These are phyloP conservation scores for Ennomos fuscantarius DNA, from an alignment of 2,888 invertebrate genomes.

Conservation along the genomic window DNA sequence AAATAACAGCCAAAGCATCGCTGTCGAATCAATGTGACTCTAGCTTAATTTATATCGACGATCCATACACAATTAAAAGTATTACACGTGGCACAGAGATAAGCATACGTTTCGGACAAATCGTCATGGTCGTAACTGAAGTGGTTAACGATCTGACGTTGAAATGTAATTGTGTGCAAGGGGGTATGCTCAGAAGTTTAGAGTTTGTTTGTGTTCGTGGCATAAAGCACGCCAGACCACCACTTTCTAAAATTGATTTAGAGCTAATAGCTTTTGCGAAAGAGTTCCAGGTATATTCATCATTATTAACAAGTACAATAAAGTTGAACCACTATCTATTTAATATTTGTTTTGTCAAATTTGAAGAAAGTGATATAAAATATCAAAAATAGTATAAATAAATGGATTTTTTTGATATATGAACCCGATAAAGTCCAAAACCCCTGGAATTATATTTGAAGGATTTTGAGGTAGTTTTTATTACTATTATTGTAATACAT, in stretches of 20 bases:
- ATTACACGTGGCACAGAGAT: constrained; percentile 54
- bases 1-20: constrained; percentile 48
- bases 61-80: constrained; percentile 47
- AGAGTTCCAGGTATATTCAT: constrained; percentile 51
- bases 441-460: too few relatives aligned
- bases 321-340: too few relatives aligned
- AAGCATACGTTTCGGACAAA: constrained; percentile 49
- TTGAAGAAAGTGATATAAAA: too few relatives aligned
- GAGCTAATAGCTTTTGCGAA: constrained; percentile 56
- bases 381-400: too few relatives aligned
- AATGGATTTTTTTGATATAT: too few relatives aligned
- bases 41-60: constrained; percentile 56
- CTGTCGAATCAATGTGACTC: constrained; percentile 53
- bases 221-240: constrained; percentile 48
- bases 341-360: too few relatives aligned
- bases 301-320: too few relatives aligned
- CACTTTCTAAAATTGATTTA: constrained; percentile 53
- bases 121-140: constrained; percentile 51
- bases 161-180: constrained; percentile 50
- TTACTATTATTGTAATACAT: too few relatives aligned
- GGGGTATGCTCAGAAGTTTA: constrained; percentile 45
- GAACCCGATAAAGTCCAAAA: too few relatives aligned
- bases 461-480: too few relatives aligned
- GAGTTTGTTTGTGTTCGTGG: constrained; percentile 54
- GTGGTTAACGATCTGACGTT: constrained; percentile 45